These are phyloP conservation scores for Meiosimyza decipiens DNA, from an alignment of 2,888 invertebrate species.

Conservation along the genomic window DNA sequence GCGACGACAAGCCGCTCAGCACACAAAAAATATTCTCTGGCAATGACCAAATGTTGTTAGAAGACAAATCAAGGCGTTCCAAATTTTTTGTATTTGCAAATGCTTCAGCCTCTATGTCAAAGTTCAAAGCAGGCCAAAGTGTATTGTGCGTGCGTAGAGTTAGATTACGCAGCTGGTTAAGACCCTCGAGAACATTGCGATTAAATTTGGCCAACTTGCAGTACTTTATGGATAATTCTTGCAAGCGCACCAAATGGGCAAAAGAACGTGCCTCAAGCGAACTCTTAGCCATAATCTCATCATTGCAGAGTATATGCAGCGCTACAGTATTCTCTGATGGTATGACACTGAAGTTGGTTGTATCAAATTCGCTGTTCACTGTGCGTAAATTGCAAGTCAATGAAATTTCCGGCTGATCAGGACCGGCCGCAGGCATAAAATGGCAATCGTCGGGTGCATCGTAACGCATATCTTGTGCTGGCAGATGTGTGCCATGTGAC, in stretches of 20 bases:
- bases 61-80: conserved; percentile 85
- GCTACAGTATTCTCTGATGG: conserved; percentile 86
- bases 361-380: conserved; percentile 88
- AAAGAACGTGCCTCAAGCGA: conserved; percentile 82
- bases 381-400: conserved; percentile 83
- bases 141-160: conserved; percentile 87
- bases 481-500: conserved; percentile 39
- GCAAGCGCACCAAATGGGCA: conserved; percentile 81
- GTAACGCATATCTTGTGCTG: conserved; percentile 67
- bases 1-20: conserved; percentile 78
- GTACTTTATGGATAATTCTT: conserved; percentile 84
- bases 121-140: conserved; percentile 84
- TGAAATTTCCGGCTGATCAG: conserved; percentile 75
- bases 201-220: conserved; percentile 89
- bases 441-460: conserved; percentile 87
- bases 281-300: conserved; percentile 83
- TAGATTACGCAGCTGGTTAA: conserved; percentile 84
- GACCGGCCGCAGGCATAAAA: conserved; percentile 60
- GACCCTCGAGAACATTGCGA: conserved; percentile 80
- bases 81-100: conserved; percentile 82
- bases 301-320: conserved; percentile 82
- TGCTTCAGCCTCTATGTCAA: conserved; percentile 83
- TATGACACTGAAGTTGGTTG: conserved; percentile 88
- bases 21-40: conserved; percentile 88
- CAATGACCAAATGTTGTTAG: conserved; percentile 90